Base-by-base conservation (phyloP, 2,113 vertebrate species). In the Rhinolophus ferrumequinum region DNA sequence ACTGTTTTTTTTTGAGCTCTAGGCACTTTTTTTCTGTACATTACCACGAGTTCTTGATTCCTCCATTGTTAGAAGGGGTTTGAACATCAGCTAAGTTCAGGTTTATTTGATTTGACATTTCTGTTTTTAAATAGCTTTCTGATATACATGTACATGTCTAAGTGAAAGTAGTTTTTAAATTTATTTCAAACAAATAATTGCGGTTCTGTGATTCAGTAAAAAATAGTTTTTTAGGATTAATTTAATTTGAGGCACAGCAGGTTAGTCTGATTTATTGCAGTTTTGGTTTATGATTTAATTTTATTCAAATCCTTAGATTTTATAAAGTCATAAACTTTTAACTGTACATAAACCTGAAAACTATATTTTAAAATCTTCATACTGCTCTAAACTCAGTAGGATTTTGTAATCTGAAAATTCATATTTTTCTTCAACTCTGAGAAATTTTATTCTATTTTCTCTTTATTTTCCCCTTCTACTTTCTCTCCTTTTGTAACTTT, bases 291-390 rank as follows among this genome's bases (percentile, higher is more conserved):
- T 83, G 3, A 50, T 76, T 90, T 90, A 83, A 67, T 94, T 93
- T 89, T 75, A 47, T 80, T 91, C 22, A 72, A 75, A 18, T 81
- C 76, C 54, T 82, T 92, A 30, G 2, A 41, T n/a, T 79, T 95
- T 93, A 66, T 86, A 94, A 94, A 96, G 60, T 33, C 28, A 90
- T 60, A 77, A 76, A 89, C 35, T 87, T 93, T 92, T 86, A 84
- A 81, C 28, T 88, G 12, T 52, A 82, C 30, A 58, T 77, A 73
- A 92, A 82, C 62, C 54, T 92, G 3, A 38, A 93, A 96, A 76
- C 30, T 86, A 26, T 92, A 62, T 93, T 90, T 90, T 10, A 87
- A 93, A 83, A 52, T 58, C 6, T 58, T 92, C 41, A 94, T 79
- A n/a, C 60, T 70, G 19, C n/a, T 92, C 64, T 96, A 67, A 86